phyloP scores from a whole-genome alignment of 2,797 vertebrate species.

The Lates japonicus region DNA sequence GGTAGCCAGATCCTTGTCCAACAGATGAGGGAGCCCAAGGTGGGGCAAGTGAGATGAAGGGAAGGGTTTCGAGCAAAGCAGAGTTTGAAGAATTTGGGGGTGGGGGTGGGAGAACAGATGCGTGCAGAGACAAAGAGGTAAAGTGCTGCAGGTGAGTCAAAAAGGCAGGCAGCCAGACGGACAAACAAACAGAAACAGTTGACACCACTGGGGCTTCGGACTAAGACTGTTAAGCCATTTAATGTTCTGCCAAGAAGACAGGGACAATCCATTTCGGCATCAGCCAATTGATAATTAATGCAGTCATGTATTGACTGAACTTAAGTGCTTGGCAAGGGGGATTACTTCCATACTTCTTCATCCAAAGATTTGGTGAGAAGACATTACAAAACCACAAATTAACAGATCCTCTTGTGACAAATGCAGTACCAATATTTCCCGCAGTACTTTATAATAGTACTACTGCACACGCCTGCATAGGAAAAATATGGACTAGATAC shows the following conservation, averaged over 20 bases:
- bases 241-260: slow-evolving; percentile 72
- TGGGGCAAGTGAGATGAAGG: slow-evolving; percentile 69
- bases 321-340: slow-evolving; percentile 46
- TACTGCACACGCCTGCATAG: slow-evolving; percentile 13
- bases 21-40: slow-evolving; percentile 85
- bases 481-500: background rate
- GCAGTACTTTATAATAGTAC: slow-evolving; percentile 16
- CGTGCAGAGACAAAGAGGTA: slow-evolving; percentile 81
- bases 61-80: slow-evolving; percentile 66
- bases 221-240: slow-evolving; percentile 55
- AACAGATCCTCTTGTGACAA: slow-evolving; percentile 38
- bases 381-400: slow-evolving; percentile 54
- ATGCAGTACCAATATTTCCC: slow-evolving; percentile 35
- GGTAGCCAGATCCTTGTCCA: slow-evolving; percentile 93
- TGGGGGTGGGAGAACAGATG: slow-evolving; percentile 34
- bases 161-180: slow-evolving; percentile 75
- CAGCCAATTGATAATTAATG: slow-evolving; percentile 65
- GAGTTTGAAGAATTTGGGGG: slow-evolving; percentile 49
- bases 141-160: slow-evolving; percentile 78
- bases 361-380: slow-evolving; percentile 59
- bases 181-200: slow-evolving; percentile 73
- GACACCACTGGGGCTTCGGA: slow-evolving; percentile 40
- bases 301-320: slow-evolving; percentile 60
- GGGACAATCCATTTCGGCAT: slow-evolving; percentile 61
- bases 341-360: slow-evolving; percentile 67